These are phyloP conservation scores for Drosophila affinis DNA, from an alignment of 2,888 invertebrate genomes.

Conservation along the genomic window DNA sequence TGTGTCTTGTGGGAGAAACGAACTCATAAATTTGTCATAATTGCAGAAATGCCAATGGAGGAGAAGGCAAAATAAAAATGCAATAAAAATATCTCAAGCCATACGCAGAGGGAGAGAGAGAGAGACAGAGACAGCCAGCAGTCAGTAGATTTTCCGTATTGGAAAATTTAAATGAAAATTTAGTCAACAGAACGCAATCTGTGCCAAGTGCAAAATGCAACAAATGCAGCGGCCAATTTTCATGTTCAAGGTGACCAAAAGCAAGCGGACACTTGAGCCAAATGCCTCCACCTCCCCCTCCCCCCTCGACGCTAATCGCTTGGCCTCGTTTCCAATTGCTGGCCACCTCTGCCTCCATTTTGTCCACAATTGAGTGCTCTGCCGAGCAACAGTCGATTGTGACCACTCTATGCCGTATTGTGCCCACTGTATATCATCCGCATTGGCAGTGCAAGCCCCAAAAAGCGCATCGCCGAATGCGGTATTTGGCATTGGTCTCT, in stretches of 20 bases:
- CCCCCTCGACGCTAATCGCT: slow-evolving; percentile 47
- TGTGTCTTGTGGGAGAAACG: slow-evolving; percentile 72
- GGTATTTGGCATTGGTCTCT: slow-evolving; percentile 64
- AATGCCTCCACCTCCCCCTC: slow-evolving; percentile 39
- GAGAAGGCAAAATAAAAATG: slow-evolving; percentile 61
- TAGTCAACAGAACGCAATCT: slow-evolving; percentile 49
- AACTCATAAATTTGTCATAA: slow-evolving; percentile 80
- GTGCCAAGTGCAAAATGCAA: slow-evolving; percentile 77
- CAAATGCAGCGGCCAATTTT: slow-evolving; percentile 62
- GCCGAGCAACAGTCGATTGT: neutral
- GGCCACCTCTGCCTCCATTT: slow-evolving; percentile 15
- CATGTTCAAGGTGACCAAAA: slow-evolving; percentile 77
- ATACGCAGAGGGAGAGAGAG: slow-evolving; percentile 22
- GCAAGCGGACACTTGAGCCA: slow-evolving; percentile 63
- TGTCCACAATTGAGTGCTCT: slow-evolving; percentile 28
- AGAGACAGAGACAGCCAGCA: too few species aligned
- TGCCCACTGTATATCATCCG: slow-evolving; percentile 29
- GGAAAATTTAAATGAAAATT: slow-evolving; percentile 48
- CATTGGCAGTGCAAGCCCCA: slow-evolving; percentile 35
- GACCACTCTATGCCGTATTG: neutral
- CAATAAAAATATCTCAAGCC: slow-evolving; percentile 71
- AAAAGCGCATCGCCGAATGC: slow-evolving; percentile 50
- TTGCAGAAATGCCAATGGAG: slow-evolving; percentile 71
- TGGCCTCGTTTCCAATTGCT: slow-evolving; percentile 57
- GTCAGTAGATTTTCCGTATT: slow-evolving; percentile 43